Percentiles rank a stretch among this genome's conserved stretches.
phyloP scores from a whole-genome alignment of 1,140 invertebrate species.

The Gerris buenoi region DNA sequence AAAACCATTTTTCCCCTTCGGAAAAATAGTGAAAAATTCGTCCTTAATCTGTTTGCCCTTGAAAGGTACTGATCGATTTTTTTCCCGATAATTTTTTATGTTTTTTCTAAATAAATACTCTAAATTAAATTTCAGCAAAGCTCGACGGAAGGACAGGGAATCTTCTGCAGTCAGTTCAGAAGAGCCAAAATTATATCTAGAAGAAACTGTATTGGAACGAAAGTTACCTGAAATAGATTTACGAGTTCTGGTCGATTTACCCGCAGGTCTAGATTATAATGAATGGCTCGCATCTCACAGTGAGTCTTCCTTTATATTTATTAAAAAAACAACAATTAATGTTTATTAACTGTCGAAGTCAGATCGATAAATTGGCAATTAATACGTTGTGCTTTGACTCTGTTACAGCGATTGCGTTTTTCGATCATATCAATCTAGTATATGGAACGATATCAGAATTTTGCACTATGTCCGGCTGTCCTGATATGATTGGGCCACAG shows the following conservation, averaged over 20 bases:
- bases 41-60: background rate
- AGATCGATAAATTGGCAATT: background rate
- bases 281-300: constrained; percentile 98
- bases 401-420: constrained; percentile 83
- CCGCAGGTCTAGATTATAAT: constrained; percentile 85
- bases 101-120: background rate
- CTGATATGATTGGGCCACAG: constrained; percentile 87
- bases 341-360: background rate
- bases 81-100: background rate
- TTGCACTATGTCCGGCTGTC: constrained; percentile 84
- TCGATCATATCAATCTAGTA: constrained; percentile 93
- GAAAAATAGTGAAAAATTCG: background rate
- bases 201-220: constrained; percentile 80
- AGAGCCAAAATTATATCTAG: constrained; percentile 79
- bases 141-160: constrained; percentile 90
- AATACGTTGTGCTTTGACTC: constrained; percentile 18
- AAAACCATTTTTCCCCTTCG: no score
- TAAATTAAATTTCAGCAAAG: constrained; percentile 53
- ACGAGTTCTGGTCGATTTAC: constrained; percentile 79
- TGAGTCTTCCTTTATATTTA: constrained; percentile 37
- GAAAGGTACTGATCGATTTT: background rate
- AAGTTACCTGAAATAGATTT: constrained; percentile 85
- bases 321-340: background rate
- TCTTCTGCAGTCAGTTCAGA: constrained; percentile 34
- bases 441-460: constrained; percentile 96